A percentile compares a stretch with the other conserved stretches of the same genome.
Evolutionary conservation across 2,113 vertebrate genomes (phyloP).

Genomic region (Carlito syrichta): DNA sequence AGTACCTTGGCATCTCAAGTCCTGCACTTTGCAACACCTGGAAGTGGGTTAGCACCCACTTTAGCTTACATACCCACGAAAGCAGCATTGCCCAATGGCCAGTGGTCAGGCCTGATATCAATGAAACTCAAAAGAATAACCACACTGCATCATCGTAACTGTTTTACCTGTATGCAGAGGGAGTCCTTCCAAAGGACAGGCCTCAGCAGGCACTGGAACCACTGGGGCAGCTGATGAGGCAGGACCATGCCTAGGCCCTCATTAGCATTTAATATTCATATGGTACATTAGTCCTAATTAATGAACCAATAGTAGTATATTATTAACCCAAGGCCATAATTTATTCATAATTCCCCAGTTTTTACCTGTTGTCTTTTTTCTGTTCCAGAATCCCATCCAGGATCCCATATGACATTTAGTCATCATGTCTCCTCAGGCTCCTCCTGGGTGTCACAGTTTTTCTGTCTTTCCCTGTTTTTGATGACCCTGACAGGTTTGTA

Average conservation of each 20-base stretch:
- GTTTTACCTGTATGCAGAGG: not conserved
- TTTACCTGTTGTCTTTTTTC: not conserved
- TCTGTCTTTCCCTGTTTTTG: not conserved
- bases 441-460: accelerated
- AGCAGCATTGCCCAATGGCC: not conserved
- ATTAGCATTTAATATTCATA: accelerated
- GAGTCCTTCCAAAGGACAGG: not conserved
- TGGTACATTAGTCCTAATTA: accelerated
- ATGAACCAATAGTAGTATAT: accelerated
- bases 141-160: accelerated
- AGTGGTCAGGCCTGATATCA: not conserved
- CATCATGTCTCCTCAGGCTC: accelerated
- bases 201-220: accelerated
- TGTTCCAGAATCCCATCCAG: not conserved
- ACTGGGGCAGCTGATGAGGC: not conserved
- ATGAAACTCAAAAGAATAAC: not conserved
- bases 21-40: not conserved
- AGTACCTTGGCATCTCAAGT: accelerated
- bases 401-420: accelerated
- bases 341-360: not conserved
- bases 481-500: too few relatives aligned
- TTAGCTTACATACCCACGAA: accelerated
- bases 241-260: not conserved
- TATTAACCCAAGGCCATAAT: too few relatives aligned
- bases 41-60: not conserved